Percentiles rank a stretch among this genome's conserved stretches.
Evolutionary conservation across 2,797 vertebrate species (phyloP).

Genomic region (Trematomus bernacchii): DNA sequence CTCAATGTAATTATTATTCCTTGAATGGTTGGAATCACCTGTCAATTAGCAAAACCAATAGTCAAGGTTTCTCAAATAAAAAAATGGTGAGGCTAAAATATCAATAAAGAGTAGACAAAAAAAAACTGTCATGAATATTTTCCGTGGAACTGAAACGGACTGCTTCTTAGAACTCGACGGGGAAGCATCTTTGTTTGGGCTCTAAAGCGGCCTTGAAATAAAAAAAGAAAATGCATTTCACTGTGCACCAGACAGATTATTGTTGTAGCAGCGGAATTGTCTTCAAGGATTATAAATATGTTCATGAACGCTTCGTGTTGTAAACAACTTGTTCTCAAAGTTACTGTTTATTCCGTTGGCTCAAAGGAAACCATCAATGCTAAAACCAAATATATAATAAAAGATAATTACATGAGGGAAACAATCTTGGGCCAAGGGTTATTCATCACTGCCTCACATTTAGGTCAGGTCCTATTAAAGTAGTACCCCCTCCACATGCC

Average conservation of each 20-base stretch:
- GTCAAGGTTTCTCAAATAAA: not conserved
- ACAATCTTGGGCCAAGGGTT: conserved; percentile 3
- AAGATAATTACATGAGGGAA: conserved; percentile 7
- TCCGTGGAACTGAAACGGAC: not conserved
- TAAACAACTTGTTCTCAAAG: not conserved
- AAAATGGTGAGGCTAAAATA: not conserved
- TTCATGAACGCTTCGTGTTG: not conserved
- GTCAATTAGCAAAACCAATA: conserved; percentile 1
- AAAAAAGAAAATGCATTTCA: not conserved
- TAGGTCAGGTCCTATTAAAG: conserved; percentile 60
- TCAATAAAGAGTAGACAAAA: not conserved
- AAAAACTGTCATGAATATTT: not conserved
- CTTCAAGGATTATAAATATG: conserved; percentile 24
- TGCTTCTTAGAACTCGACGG: not conserved
- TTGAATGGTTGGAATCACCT: not conserved
- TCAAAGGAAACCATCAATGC: not conserved
- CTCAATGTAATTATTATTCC: not conserved
- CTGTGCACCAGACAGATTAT: not conserved
- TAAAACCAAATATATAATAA: not conserved
- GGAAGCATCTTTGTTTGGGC: not conserved
- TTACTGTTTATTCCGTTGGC: not conserved
- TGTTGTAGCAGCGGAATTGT: not conserved
- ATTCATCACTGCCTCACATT: conserved; percentile 45
- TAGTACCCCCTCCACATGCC: conserved; percentile 23
- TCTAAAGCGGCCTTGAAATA: conserved; percentile 13